Evolutionary conservation across 2,113 vertebrate species (phyloP).

Genomic region (Cercopithecus mona): DNA sequence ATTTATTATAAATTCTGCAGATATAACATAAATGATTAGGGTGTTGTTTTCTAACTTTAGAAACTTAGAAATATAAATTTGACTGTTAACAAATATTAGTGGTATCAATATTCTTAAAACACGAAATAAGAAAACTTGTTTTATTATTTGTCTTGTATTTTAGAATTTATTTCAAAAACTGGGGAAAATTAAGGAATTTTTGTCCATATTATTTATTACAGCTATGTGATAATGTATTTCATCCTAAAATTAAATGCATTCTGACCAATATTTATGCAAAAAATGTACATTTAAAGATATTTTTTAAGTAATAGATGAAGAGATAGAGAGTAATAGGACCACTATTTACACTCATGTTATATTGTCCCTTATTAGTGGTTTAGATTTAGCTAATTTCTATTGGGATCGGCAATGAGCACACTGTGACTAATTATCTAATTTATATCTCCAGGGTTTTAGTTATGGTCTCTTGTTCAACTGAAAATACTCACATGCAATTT

Average conservation of each 20-base stretch:
- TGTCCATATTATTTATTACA: neutral
- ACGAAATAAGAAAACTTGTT: neutral
- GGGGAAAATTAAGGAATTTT: neutral
- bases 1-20: neutral
- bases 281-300: neutral
- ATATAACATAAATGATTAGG: neutral
- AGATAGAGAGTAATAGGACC: neutral
- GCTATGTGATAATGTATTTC: neutral
- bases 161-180: constrained; percentile 40
- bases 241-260: constrained; percentile 18
- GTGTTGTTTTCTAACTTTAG: neutral
- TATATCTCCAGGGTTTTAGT: constrained; percentile 61
- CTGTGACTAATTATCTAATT: constrained; percentile 73
- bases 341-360: neutral
- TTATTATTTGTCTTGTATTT: neutral
- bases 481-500: constrained; percentile 43
- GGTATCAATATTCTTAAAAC: neutral
- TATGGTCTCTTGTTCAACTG: constrained; percentile 56
- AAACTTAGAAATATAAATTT: neutral
- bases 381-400: constrained; percentile 57
- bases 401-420: constrained; percentile 53
- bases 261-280: neutral
- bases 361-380: constrained; percentile 19
- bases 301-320: neutral
- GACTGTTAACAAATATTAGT: neutral